Base-by-base conservation (phyloP, 2,888 invertebrate genomes). In the Tethea ocularis region DNA sequence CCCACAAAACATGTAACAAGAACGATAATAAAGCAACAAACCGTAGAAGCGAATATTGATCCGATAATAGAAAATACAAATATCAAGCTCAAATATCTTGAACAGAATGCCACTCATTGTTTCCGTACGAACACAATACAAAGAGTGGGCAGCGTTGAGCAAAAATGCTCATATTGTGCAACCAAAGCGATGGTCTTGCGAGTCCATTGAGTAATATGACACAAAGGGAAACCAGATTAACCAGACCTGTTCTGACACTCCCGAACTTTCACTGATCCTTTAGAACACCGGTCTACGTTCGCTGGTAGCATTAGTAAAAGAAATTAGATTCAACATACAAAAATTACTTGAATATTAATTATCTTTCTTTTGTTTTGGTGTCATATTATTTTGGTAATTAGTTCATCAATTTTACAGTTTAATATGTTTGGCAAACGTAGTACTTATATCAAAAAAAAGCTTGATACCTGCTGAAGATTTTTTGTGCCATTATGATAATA, bases 11-110 rank as follows among this genome's bases (percentile, higher is more conserved):
- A 67, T 62, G 67, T 64, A 56, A 61, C 61, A 66, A 66, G 62
- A 64, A 58, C 60, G 56, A 54, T 61, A 68, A 68, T 69, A 66
- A 59, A 61, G 68, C 70, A 74, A 77, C 75, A 73, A 64, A 67
- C 75, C 71, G 72, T 69, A 74, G 74, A 80, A 78, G 75, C 82
- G 82, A 80, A 78, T 71, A 66, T 46, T 20, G 46, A 64, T 58
- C 74, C 79, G 86, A 84, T 88, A 88, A 87, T 77, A 71, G 71
- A 72, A 79, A 83, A 80, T 71, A 79, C 84, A 87, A 87, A 88
- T 81, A 86, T 71, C 67, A 72, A 72, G 59, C 58, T 46, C 46
- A 46, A 51, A 61, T 61, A 60, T 60, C 58, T 57, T 59, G 64
- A 62, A 69, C 80, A 80, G 74, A 72, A 71, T 72, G 67, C 46